phyloP scores from a whole-genome alignment of 2,113 vertebrate genomes.

The Ploceus nigricollis region DNA sequence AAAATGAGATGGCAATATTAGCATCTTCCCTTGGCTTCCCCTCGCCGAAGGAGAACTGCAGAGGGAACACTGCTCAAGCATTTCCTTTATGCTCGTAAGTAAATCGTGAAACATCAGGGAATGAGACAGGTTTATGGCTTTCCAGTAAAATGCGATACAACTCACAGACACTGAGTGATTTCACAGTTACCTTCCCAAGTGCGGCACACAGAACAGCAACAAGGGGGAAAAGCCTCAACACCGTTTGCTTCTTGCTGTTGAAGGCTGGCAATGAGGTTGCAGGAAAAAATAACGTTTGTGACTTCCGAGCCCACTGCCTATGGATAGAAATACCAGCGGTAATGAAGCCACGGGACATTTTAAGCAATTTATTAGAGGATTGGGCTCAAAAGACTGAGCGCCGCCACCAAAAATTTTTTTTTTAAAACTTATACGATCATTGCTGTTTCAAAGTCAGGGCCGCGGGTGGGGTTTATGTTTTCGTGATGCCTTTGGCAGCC shows the following conservation, averaged over 20 bases:
- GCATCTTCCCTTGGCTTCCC: slow-evolving; percentile 12
- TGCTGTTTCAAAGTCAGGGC: neutral
- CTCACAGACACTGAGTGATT: slow-evolving; percentile 53
- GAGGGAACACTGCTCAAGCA: slow-evolving; percentile 23
- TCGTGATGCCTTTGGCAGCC: neutral
- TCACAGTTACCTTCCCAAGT: slow-evolving; percentile 46
- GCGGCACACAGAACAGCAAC: neutral
- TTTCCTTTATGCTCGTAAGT: slow-evolving; percentile 48
- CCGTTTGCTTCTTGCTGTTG: neutral
- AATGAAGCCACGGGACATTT: neutral
- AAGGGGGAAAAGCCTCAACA: fast-evolving
- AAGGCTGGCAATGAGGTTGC: neutral
- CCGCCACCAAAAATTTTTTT: neutral
- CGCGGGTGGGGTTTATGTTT: neutral
- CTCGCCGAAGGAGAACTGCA: neutral
- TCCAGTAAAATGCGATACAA: slow-evolving; percentile 59
- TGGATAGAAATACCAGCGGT: neutral
- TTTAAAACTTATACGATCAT: fast-evolving
- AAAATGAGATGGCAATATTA: slow-evolving; percentile 48
- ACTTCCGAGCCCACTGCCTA: neutral
- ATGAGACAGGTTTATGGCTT: slow-evolving; percentile 61
- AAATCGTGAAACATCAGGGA: slow-evolving; percentile 41
- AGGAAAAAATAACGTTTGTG: neutral
- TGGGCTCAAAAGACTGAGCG: neutral
- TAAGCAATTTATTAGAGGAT: neutral